phyloP scores from a whole-genome alignment of 53 echinoderm and acorn worm genomes.

The Holothuria leucospilota region DNA sequence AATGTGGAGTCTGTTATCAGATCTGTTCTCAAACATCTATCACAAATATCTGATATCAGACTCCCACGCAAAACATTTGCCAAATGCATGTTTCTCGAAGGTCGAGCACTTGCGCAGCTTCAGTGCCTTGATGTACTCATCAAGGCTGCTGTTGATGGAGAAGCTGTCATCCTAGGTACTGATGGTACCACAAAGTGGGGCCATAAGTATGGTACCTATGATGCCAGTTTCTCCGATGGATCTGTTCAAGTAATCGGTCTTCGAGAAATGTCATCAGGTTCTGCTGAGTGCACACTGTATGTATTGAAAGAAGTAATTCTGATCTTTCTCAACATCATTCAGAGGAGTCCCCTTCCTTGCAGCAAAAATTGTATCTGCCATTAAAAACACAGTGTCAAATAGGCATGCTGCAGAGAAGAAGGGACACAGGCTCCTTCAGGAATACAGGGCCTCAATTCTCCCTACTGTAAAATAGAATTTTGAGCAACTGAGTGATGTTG shows the following conservation, averaged over 20 bases:
- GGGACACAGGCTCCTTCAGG: constrained; percentile 40
- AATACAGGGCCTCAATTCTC: constrained; percentile 55
- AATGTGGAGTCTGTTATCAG: constrained; percentile 59
- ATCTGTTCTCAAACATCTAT: constrained; percentile 52
- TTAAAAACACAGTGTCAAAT: constrained; percentile 69
- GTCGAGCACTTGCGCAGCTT: constrained; percentile 58
- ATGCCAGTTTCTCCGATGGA: constrained; percentile 41
- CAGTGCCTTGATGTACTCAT: constrained; percentile 46
- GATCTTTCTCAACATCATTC: constrained; percentile 9
- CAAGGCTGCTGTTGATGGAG: constrained; percentile 19
- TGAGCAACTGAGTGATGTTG: constrained; percentile 41
- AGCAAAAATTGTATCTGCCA: constrained; percentile 46
- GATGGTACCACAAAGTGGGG: constrained; percentile 75
- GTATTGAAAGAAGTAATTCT: neutral
- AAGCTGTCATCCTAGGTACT: constrained; percentile 51
- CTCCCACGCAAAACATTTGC: constrained; percentile 58
- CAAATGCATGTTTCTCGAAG: constrained; percentile 61
- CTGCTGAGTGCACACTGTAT: neutral
- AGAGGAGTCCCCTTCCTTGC: constrained; percentile 37
- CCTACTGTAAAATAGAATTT: constrained; percentile 53
- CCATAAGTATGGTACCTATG: constrained; percentile 65
- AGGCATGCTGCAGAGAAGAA: constrained; percentile 60
- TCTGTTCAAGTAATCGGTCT: constrained; percentile 56
- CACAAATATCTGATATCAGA: constrained; percentile 28
- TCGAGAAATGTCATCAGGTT: constrained; percentile 37